Percentiles rank a stretch among this genome's conserved stretches.
Evolutionary conservation across 2,113 vertebrate genomes (phyloP).

Genomic region (Carassius auratus): DNA sequence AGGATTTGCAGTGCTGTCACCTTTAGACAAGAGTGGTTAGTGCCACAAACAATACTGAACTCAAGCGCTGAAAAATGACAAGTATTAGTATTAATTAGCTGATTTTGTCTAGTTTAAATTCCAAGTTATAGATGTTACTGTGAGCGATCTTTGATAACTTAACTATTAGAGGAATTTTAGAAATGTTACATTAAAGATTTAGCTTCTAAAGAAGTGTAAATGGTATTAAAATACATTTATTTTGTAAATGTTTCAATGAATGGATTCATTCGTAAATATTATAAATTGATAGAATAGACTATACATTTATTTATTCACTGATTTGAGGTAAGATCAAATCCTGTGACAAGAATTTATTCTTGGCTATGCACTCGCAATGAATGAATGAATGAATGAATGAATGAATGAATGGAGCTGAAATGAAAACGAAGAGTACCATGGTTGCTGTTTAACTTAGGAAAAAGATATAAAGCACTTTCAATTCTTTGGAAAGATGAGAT

Average conservation of each 20-base stretch:
- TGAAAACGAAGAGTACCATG: not conserved
- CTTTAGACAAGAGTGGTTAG: not conserved
- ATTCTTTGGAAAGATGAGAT: not conserved
- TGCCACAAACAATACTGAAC: constrained; percentile 32
- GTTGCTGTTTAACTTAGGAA: not conserved
- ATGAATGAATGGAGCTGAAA: not conserved
- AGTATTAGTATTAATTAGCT: not conserved
- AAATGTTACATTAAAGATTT: no score
- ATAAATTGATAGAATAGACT: no score
- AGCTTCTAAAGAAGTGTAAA: not conserved
- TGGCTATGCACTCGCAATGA: no score
- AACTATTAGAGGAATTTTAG: no score
- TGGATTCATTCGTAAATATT: no score
- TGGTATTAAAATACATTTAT: no score
- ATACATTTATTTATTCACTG: no score
- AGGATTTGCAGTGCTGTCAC: constrained; percentile 42
- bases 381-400: not conserved
- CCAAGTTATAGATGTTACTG: not conserved
- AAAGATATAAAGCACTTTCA: no score
- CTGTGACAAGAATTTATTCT: not conserved
- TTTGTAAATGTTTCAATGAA: no score
- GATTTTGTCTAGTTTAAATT: not conserved
- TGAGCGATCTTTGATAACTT: not conserved
- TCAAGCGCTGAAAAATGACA: not conserved
- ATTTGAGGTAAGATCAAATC: not conserved